Evolutionary conservation across 2,113 vertebrate species (phyloP).

Genomic region (Perca schrenkii): DNA sequence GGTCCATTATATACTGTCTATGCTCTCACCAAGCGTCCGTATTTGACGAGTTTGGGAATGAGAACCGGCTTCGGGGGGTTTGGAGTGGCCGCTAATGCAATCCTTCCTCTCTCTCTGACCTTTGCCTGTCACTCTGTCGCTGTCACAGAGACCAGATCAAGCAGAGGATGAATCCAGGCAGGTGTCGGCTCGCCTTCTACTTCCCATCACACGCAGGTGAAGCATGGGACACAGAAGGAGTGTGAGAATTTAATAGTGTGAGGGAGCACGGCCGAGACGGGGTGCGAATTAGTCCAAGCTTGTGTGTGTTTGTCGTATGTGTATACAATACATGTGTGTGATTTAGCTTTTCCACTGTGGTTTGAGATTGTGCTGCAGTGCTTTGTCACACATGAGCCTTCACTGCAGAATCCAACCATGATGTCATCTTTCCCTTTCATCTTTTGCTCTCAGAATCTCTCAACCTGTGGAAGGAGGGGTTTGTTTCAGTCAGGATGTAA

Average conservation of each 20-base stretch:
- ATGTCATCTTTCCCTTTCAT: conserved; percentile 75
- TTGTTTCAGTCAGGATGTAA: conserved; percentile 35
- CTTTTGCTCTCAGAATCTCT: conserved; percentile 49
- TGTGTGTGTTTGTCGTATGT: neutral
- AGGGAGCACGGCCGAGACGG: conserved; percentile 32
- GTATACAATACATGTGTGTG: neutral
- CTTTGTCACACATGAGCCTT: conserved; percentile 66
- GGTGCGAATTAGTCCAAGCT: conserved; percentile 60
- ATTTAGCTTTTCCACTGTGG: conserved; percentile 10
- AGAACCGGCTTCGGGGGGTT: too few relatives aligned
- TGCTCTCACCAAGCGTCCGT: too few relatives aligned
- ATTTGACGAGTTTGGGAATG: too few relatives aligned
- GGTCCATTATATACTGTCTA: too few relatives aligned
- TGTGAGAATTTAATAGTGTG: conserved; percentile 72
- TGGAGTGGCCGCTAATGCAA: conserved; percentile 2
- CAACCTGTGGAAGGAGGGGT: conserved; percentile 37
- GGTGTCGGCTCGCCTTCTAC: conserved; percentile 37
- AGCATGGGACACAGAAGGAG: conserved; percentile 27
- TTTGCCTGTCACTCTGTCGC: conserved; percentile 3
- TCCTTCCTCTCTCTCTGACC: conserved; percentile 29
- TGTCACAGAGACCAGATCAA: conserved; percentile 25
- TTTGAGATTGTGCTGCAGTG: conserved; percentile 67
- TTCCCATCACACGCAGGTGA: conserved; percentile 17
- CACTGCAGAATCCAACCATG: conserved; percentile 68
- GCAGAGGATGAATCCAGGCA: conserved; percentile 15